phyloP scores from a whole-genome alignment of 2,797 vertebrate species.

The Parauchenoglanis punctatus region DNA sequence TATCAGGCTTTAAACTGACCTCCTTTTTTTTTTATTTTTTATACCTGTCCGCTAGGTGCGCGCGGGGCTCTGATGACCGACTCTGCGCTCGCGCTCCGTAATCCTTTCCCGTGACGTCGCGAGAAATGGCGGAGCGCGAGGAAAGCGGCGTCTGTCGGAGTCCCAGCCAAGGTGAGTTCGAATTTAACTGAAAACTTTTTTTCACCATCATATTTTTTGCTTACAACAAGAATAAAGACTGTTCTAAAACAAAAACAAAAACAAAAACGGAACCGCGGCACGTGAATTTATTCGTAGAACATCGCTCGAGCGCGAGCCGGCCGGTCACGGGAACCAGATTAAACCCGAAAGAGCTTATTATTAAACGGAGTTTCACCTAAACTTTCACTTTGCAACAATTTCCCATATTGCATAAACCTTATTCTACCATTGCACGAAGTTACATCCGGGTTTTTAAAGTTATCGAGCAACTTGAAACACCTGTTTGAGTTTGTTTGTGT shows the following conservation, averaged over 20 bases:
- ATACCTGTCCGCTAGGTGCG: slow-evolving; percentile 6
- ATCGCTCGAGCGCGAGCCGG: background rate
- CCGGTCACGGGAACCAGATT: background rate
- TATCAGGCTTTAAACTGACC: background rate
- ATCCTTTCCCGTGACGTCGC: slow-evolving; percentile 79
- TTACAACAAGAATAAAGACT: background rate
- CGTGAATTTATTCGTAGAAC: background rate
- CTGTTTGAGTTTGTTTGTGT: slow-evolving; percentile 7
- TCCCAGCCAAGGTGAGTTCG: slow-evolving; percentile 77
- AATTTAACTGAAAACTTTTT: background rate
- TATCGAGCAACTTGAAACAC: background rate
- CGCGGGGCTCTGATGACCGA: background rate
- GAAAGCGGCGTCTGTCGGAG: slow-evolving; percentile 74
- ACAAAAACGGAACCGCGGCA: background rate
- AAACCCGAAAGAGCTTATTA: background rate
- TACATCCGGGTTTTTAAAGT: slow-evolving; percentile 13
- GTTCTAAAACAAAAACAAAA: background rate
- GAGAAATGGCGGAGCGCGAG: slow-evolving; percentile 83
- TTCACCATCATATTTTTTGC: background rate
- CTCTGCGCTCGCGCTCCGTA: slow-evolving; percentile 49
- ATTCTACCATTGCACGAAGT: background rate
- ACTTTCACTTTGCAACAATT: background rate
- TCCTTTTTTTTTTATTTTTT: background rate
- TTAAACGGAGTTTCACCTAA: background rate
- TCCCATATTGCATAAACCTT: background rate